Evolutionary conservation across 2,797 vertebrate species (phyloP).

Genomic region (Rhynchotus rufescens): DNA sequence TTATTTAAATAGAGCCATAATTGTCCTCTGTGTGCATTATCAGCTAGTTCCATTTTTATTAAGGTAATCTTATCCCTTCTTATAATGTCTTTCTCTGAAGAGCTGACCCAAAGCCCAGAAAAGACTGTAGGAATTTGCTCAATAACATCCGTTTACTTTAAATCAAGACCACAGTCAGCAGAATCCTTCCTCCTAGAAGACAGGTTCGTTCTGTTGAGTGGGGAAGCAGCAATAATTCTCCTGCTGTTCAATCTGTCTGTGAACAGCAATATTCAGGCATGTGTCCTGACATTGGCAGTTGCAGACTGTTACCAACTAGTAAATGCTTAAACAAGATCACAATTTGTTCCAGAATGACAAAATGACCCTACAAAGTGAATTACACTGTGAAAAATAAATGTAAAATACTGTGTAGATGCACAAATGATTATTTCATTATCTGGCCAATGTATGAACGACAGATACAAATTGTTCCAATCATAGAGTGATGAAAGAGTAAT

Average conservation of each 20-base stretch:
- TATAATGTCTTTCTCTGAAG: neutral
- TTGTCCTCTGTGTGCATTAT: constrained; percentile 34
- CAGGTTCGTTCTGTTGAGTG: neutral
- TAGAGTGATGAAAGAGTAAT: constrained; percentile 82
- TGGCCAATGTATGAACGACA: constrained; percentile 80
- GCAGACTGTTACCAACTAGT: constrained; percentile 10
- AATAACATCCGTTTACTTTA: neutral
- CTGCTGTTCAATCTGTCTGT: neutral
- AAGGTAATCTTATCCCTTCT: constrained; percentile 36
- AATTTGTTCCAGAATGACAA: constrained; percentile 76
- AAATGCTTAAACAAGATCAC: constrained; percentile 66
- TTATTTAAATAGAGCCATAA: constrained; percentile 6
- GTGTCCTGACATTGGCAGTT: constrained; percentile 32
- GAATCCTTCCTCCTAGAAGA: neutral
- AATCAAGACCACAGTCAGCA: neutral
- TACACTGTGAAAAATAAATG: constrained; percentile 77
- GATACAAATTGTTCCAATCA: constrained; percentile 85
- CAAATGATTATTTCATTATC: constrained; percentile 85
- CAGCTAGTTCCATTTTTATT: constrained; percentile 51
- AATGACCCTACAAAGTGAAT: constrained; percentile 76
- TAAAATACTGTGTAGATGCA: constrained; percentile 78
- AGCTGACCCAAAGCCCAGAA: neutral
- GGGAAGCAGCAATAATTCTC: constrained; percentile 8
- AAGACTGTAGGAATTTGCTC: neutral
- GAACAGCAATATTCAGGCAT: neutral